These are phyloP conservation scores for Acholoe squamosa DNA, from an alignment of 2,888 invertebrate genomes.

Conservation along the genomic window DNA sequence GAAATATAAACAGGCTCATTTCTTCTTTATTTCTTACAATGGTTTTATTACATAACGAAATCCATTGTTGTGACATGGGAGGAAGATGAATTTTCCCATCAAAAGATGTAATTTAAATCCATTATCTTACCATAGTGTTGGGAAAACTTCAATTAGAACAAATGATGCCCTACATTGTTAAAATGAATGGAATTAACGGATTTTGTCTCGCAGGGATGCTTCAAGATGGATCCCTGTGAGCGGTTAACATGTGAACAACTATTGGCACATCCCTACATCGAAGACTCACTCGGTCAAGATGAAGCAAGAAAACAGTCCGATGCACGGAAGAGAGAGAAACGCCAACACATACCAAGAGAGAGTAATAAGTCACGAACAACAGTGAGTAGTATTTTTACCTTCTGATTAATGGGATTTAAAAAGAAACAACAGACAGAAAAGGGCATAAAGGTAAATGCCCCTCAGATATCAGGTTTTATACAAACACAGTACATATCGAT, in stretches of 20 bases:
- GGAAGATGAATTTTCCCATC: neutral
- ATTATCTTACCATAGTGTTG: too few relatives aligned
- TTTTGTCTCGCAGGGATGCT: constrained; percentile 88
- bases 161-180: neutral
- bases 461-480: too few relatives aligned
- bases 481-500: too few relatives aligned
- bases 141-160: too few relatives aligned
- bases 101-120: neutral
- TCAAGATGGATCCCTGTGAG: constrained; percentile 96
- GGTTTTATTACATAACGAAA: neutral
- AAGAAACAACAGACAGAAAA: too few relatives aligned
- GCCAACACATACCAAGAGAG: neutral
- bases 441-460: too few relatives aligned
- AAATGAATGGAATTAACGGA: neutral
- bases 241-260: constrained; percentile 96
- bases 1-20: too few relatives aligned
- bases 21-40: neutral
- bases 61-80: too few relatives aligned
- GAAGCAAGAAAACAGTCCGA: constrained; percentile 6
- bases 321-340: constrained; percentile 18
- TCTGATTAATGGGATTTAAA: too few relatives aligned
- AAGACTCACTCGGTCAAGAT: constrained; percentile 46
- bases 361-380: constrained; percentile 36
- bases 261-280: constrained; percentile 94
- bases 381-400: constrained; percentile 39